Evolutionary conservation across 2,888 invertebrate species (phyloP).

Genomic region (Lamellibrachia satsuma): DNA sequence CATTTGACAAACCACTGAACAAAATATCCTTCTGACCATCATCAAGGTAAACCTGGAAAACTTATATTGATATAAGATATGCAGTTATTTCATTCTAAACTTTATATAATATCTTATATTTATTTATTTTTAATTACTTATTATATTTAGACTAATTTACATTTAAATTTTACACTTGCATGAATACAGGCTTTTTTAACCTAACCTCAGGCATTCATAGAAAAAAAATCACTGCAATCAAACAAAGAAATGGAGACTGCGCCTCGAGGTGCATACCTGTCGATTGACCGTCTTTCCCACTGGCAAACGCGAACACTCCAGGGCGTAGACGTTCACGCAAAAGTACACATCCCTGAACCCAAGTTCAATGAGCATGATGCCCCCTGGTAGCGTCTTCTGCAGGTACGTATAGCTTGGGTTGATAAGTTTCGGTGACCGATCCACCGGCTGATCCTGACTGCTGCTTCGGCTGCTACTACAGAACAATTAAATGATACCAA

Average conservation of each 20-base stretch:
- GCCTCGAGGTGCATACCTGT: constrained; percentile 45
- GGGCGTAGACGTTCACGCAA: constrained; percentile 74
- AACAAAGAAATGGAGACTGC: neutral
- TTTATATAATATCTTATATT: no score
- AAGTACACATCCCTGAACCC: constrained; percentile 78
- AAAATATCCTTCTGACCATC: no score
- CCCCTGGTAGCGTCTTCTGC: constrained; percentile 76
- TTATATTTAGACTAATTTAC: no score
- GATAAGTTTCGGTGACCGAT: neutral
- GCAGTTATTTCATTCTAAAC: no score
- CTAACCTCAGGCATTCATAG: neutral
- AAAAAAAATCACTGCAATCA: constrained; percentile 20
- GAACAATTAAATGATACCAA: neutral
- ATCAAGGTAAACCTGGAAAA: no score
- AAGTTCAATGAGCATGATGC: constrained; percentile 77
- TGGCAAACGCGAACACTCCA: constrained; percentile 71
- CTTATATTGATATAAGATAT: no score
- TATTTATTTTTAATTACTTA: no score
- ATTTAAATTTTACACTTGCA: no score
- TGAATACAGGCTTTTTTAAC: neutral
- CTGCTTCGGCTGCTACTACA: constrained; percentile 7
- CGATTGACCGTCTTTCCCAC: constrained; percentile 49
- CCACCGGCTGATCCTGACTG: constrained; percentile 18
- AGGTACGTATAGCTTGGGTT: constrained; percentile 65
- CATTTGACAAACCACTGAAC: no score